phyloP scores from a whole-genome alignment of 2,113 vertebrate genomes.

The Piprites chloris region DNA sequence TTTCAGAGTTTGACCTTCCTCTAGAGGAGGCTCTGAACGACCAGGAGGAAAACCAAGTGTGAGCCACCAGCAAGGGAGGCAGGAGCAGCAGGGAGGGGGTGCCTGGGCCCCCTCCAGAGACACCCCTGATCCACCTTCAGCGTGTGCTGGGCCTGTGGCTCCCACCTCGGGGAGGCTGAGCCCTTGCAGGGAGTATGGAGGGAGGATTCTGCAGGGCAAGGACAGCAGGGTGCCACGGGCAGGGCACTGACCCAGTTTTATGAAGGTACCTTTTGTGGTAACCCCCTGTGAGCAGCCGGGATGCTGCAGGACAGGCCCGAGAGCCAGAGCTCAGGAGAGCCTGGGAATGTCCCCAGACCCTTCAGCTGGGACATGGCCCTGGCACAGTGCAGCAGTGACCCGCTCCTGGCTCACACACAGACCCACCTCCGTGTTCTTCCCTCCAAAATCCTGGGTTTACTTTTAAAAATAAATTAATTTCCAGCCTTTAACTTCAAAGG shows the following conservation, averaged over 20 bases:
- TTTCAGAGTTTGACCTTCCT: neutral
- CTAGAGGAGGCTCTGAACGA: neutral
- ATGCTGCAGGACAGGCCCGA: neutral
- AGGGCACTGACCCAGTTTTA: neutral
- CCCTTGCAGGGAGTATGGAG: neutral
- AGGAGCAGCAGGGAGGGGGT: neutral
- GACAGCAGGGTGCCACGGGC: rapidly evolving
- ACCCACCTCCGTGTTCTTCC: neutral
- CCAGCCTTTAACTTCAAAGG: neutral
- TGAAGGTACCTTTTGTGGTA: neutral
- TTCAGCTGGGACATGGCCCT: neutral
- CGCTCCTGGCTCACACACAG: neutral
- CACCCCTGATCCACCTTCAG: rapidly evolving
- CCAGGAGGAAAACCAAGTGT: neutral
- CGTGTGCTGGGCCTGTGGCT: rapidly evolving
- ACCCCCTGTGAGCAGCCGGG: rapidly evolving
- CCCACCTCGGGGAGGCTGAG: neutral
- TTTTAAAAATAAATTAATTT: neutral
- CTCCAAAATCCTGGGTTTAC: neutral
- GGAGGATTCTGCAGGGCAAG: neutral
- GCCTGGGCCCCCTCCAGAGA: neutral
- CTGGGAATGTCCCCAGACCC: neutral
- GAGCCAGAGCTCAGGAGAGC: neutral
- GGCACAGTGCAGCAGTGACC: neutral
- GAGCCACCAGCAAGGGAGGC: neutral